Evolutionary conservation across 2,888 invertebrate species (phyloP).

Genomic region (Diaperis boleti): DNA sequence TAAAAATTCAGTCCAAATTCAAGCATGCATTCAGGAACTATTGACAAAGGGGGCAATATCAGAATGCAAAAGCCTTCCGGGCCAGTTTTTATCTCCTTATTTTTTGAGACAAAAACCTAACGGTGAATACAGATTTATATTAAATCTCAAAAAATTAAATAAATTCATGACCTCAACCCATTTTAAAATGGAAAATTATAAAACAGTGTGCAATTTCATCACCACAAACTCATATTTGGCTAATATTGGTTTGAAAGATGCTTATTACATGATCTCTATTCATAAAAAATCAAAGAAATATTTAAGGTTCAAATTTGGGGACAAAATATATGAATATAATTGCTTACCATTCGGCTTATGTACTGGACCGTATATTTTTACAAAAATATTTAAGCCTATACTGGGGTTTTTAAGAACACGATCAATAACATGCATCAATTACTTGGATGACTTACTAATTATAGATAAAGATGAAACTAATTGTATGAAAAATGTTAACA

Average conservation of each 20-base stretch:
- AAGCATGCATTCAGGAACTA: too few species aligned
- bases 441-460: slow-evolving; percentile 24
- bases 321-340: neutral
- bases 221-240: neutral
- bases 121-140: neutral
- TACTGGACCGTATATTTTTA: neutral
- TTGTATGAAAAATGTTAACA: neutral
- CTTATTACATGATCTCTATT: neutral
- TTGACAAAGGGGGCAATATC: neutral
- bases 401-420: neutral
- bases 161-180: neutral
- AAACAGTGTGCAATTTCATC: neutral
- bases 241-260: neutral
- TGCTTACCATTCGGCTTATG: neutral
- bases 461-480: neutral
- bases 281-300: neutral
- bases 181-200: neutral
- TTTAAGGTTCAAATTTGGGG: neutral
- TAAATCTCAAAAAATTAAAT: neutral
- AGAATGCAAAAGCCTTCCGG: neutral
- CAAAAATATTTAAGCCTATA: neutral
- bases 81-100: slow-evolving; percentile 22
- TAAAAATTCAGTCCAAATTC: too few species aligned
- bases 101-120: neutral
- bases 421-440: neutral